Evolutionary conservation across 2,113 vertebrate species (phyloP).

Genomic region (Lophius piscatorius): DNA sequence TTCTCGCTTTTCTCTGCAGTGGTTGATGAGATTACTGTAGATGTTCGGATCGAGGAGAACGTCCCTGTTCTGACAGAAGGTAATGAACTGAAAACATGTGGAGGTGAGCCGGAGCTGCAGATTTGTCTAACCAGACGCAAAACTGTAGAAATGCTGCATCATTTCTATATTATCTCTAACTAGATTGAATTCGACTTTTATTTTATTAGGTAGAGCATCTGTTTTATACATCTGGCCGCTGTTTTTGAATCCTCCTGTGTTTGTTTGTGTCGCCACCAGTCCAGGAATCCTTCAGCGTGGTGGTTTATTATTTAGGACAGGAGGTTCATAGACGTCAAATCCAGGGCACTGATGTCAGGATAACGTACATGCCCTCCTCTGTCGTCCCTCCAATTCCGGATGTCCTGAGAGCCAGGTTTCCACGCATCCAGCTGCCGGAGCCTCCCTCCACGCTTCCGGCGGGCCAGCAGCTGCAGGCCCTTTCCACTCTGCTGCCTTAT

Average conservation of each 20-base stretch:
- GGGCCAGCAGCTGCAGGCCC: constrained; percentile 50
- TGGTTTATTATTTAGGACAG: constrained; percentile 79
- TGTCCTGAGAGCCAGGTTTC: constrained; percentile 36
- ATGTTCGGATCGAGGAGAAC: constrained; percentile 75
- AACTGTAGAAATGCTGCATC: too few relatives aligned
- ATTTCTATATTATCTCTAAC: too few relatives aligned
- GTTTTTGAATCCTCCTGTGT: not conserved
- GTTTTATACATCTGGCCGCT: too few relatives aligned
- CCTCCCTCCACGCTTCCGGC: constrained; percentile 59
- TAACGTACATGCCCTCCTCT: constrained; percentile 59
- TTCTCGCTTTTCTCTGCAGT: constrained; percentile 45
- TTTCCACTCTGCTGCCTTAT: constrained; percentile 77
- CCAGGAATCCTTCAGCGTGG: constrained; percentile 78
- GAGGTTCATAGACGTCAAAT: constrained; percentile 71
- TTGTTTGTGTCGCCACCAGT: constrained; percentile 30
- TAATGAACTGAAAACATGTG: constrained; percentile 12
- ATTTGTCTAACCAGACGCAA: too few relatives aligned
- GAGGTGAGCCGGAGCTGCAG: too few relatives aligned
- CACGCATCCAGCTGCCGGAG: constrained; percentile 69
- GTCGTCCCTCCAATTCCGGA: constrained; percentile 50
- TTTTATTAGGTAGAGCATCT: not conserved
- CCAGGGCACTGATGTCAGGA: constrained; percentile 67
- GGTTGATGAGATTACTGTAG: constrained; percentile 73
- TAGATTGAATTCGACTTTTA: too few relatives aligned
- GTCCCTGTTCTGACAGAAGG: constrained; percentile 41